Conservation (phyloP, 2,888 invertebrate genomes). For the Morpho deidamia region DNA sequence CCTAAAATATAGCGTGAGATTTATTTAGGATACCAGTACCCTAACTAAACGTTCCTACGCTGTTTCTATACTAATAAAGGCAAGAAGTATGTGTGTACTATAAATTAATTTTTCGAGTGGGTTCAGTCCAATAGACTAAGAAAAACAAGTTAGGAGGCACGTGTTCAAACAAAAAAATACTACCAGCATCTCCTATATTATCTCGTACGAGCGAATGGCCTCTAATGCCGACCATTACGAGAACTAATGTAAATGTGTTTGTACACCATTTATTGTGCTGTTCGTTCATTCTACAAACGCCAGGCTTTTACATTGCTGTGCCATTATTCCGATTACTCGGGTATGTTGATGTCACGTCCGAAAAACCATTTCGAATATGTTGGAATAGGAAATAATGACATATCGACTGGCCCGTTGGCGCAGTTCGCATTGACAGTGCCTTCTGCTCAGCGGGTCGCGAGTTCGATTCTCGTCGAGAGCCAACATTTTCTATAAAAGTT, state of each 20-base stretch:
- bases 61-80: background rate
- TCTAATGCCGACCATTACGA: slow-evolving; percentile 60
- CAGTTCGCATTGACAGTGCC: too few relatives aligned
- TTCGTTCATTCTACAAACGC: slow-evolving; percentile 34
- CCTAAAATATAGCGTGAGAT: too few relatives aligned
- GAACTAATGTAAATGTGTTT: slow-evolving; percentile 66
- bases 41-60: too few relatives aligned
- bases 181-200: background rate
- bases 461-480: too few relatives aligned
- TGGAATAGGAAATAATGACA: too few relatives aligned
- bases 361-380: background rate
- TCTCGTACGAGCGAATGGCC: slow-evolving; percentile 32
- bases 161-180: slow-evolving; percentile 4
- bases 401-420: too few relatives aligned
- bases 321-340: slow-evolving; percentile 9
- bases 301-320: slow-evolving; percentile 20
- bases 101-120: slow-evolving; percentile 6
- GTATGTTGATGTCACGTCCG: background rate
- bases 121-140: background rate
- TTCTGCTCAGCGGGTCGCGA: too few relatives aligned
- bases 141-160: slow-evolving; percentile 4
- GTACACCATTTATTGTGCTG: slow-evolving; percentile 49
- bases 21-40: too few relatives aligned
- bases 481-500: too few relatives aligned
- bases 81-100: background rate